These are phyloP conservation scores for Psilopogon haemacephalus DNA, from an alignment of 2,113 vertebrate genomes.

Conservation along the genomic window DNA sequence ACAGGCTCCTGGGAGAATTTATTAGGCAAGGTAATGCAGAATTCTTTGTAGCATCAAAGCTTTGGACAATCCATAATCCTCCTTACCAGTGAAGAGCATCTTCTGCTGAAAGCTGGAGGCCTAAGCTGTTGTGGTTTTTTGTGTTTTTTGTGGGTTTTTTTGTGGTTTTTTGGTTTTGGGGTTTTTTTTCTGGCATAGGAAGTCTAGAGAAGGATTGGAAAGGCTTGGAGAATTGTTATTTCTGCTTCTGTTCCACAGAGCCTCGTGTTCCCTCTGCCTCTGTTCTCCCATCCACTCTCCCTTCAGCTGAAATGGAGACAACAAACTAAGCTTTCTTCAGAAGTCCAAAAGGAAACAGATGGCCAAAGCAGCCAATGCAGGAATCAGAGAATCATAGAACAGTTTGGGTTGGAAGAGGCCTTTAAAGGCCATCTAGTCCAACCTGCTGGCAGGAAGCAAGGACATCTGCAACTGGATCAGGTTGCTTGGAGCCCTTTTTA, in stretches of 20 bases:
- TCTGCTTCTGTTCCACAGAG: background rate
- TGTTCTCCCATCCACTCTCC: background rate
- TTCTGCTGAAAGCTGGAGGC: background rate
- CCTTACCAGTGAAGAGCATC: background rate
- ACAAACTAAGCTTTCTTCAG: background rate
- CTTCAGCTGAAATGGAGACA: background rate
- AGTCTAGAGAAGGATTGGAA: background rate
- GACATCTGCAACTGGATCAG: background rate
- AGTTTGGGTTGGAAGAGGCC: background rate
- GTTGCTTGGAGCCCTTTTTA: background rate
- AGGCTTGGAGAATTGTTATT: background rate
- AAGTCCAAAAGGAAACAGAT: background rate
- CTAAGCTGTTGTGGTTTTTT: background rate
- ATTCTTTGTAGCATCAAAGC: background rate
- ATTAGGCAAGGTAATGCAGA: constrained; percentile 10
- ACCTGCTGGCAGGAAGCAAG: too few species aligned
- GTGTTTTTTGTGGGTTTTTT: background rate
- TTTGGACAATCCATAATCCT: background rate
- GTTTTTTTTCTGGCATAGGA: background rate
- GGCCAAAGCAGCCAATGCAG: background rate
- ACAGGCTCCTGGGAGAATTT: constrained; percentile 7
- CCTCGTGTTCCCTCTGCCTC: background rate
- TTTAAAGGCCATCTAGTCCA: background rate
- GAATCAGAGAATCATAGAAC: background rate
- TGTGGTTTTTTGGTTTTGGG: background rate